Conservation (phyloP, 2,797 vertebrate species). For the Sphaeramia orbicularis region DNA sequence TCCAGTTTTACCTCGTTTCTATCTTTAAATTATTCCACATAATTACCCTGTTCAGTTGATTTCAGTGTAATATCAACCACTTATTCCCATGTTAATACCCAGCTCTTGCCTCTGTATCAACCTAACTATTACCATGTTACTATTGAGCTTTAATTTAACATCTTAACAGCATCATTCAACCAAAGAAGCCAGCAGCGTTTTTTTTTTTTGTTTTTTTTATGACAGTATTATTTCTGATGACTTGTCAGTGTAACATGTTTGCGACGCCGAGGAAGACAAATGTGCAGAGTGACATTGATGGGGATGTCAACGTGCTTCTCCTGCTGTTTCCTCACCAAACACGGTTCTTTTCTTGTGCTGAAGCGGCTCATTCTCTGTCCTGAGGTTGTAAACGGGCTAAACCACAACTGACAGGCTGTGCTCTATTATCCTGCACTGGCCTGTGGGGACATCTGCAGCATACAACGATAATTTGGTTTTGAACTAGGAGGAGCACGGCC, state of each 20-base stretch:
- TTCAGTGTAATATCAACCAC: no score
- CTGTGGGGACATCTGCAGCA: constrained; percentile 65
- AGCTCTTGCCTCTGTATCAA: no score
- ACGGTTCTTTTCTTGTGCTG: constrained; percentile 24
- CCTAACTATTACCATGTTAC: no score
- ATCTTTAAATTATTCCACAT: no score
- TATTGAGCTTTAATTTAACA: no score
- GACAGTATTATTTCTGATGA: background rate
- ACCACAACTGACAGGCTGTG: constrained; percentile 53
- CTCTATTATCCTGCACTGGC: constrained; percentile 56
- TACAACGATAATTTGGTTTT: constrained; percentile 74
- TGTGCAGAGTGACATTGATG: background rate
- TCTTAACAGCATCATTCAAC: background rate
- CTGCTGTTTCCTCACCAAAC: constrained; percentile 31
- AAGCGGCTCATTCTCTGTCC: constrained; percentile 36
- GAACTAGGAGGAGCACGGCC: constrained; percentile 62
- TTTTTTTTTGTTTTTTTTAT: constrained; percentile 21
- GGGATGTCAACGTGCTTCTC: constrained; percentile 18
- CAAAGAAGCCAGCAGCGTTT: background rate
- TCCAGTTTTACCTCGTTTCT: no score
- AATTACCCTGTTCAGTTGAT: no score
- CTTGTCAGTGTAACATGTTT: constrained; percentile 9
- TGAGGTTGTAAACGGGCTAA: constrained; percentile 59
- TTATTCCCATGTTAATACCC: no score
- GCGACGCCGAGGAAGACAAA: constrained; percentile 2